Conservation (phyloP, 2,113 vertebrate genomes). For the Camelus dromedarius region DNA sequence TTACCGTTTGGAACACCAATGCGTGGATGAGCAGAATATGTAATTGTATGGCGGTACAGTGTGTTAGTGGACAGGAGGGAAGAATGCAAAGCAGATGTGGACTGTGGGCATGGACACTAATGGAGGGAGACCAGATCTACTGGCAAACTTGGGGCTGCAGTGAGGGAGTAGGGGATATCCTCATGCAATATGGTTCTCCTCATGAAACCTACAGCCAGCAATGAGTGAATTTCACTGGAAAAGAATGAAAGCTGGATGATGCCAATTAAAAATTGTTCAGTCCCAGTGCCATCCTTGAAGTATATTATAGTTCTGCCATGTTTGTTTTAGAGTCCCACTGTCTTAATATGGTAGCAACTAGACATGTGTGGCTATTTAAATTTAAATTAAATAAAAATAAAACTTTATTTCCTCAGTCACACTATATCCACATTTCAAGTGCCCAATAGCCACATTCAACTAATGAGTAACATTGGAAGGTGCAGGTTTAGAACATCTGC, state of each 20-base stretch:
- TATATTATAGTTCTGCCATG: not conserved
- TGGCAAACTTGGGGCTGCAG: not conserved
- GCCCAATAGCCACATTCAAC: not conserved
- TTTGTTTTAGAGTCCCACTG: not conserved
- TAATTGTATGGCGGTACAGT: not conserved
- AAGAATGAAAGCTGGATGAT: not conserved
- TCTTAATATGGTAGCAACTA: not conserved
- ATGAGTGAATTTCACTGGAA: not conserved
- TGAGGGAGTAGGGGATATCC: accelerated
- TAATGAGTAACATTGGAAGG: not conserved
- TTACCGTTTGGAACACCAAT: not conserved
- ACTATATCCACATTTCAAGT: not conserved
- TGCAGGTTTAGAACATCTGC: not conserved
- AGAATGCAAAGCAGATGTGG: not conserved
- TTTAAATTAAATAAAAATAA: not conserved
- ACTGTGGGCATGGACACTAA: not conserved
- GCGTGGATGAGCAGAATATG: not conserved
- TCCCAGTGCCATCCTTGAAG: not conserved
- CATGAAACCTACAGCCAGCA: not conserved
- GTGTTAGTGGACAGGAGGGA: not conserved
- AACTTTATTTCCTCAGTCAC: not conserved
- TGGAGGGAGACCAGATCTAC: not conserved
- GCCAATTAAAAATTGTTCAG: not conserved
- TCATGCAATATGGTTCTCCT: not conserved
- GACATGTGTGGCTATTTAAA: not conserved